A percentile compares a stretch with the other conserved stretches of the same genome.
These are phyloP conservation scores for Iguana delicatissima DNA, from an alignment of 2,797 vertebrate species.

Conservation along the genomic window DNA sequence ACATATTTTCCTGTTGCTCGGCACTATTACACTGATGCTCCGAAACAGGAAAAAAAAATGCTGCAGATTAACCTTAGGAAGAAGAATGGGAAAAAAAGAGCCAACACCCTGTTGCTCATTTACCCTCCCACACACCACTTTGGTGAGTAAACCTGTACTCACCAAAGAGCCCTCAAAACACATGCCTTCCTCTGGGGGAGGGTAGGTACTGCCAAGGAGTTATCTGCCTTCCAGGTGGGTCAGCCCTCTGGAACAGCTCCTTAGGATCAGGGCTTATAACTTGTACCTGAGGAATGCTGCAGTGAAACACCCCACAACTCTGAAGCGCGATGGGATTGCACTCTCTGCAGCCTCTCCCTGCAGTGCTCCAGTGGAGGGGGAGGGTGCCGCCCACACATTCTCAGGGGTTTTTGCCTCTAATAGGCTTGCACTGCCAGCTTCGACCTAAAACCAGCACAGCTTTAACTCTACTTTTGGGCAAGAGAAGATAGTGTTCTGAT, in stretches of 20 bases:
- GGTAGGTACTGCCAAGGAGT: not conserved
- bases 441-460: not conserved
- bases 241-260: not conserved
- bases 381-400: no score
- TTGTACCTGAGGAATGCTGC: not conserved
- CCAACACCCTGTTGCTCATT: not conserved
- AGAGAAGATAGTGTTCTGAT: no score
- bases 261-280: not conserved
- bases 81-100: not conserved
- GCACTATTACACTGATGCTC: no score
- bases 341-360: no score
- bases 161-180: no score
- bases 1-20: no score
- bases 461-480: not conserved
- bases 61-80: not conserved
- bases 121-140: not conserved
- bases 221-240: not conserved
- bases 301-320: no score
- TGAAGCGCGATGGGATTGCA: not conserved
- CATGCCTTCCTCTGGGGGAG: not conserved
- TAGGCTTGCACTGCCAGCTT: no score
- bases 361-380: no score
- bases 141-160: not conserved
- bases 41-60: not conserved
- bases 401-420: no score